Conservation (phyloP, 2,888 invertebrate species). For the Pseudococcus longispinus region DNA sequence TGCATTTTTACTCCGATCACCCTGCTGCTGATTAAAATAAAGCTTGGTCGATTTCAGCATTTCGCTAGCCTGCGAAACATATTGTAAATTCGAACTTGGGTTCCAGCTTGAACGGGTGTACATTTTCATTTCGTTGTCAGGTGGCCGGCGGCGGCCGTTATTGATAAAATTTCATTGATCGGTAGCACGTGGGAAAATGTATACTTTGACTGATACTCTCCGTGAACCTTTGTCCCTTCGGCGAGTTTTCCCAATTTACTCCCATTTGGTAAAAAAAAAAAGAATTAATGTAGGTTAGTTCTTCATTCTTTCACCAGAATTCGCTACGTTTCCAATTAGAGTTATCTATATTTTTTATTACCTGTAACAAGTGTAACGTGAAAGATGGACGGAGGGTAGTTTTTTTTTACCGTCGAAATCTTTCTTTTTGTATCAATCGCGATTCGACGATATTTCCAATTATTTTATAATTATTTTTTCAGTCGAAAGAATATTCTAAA, state of each 20-base stretch:
- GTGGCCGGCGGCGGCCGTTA: neutral
- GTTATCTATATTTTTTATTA: neutral
- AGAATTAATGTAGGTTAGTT: conserved; percentile 15
- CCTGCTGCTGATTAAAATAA: neutral
- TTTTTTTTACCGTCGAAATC: neutral
- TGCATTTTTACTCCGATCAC: neutral
- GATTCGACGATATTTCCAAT: neutral
- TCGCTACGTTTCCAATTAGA: neutral
- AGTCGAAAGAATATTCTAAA: neutral
- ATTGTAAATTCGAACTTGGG: neutral
- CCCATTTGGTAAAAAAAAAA: neutral
- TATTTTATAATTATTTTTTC: neutral
- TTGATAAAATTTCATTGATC: conserved; percentile 37
- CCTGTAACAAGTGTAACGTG: neutral
- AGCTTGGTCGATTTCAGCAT: neutral
- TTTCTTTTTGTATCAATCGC: neutral
- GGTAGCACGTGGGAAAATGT: conserved; percentile 30
- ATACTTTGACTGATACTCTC: conserved; percentile 8
- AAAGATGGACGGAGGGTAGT: neutral
- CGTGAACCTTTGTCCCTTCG: conserved; percentile 28
- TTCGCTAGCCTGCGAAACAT: neutral
- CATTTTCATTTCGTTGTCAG: conserved; percentile 32
- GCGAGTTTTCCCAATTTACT: conserved; percentile 22
- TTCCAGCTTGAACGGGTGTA: neutral
- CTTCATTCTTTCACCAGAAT: conserved; percentile 1